Evolutionary conservation across 2,888 invertebrate genomes (phyloP).

Genomic region (Ochropacha duplaris): DNA sequence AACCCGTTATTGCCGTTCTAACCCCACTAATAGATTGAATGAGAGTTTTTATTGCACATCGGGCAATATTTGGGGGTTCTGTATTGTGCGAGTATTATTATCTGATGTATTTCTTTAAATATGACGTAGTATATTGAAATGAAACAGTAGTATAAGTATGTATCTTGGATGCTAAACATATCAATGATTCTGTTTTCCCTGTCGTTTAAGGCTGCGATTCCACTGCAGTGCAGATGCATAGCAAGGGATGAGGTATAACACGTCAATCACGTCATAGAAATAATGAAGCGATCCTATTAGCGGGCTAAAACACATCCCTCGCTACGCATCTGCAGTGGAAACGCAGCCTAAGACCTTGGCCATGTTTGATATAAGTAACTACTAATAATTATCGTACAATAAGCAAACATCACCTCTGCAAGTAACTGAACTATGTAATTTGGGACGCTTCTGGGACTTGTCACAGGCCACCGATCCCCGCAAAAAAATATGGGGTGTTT

Average conservation of each 20-base stretch:
- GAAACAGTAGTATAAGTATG: neutral
- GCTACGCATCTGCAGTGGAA: no score
- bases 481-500: conserved; percentile 28
- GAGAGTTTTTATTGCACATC: conserved; percentile 42
- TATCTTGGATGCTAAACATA: no score
- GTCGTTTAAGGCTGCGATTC: no score
- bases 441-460: conserved; percentile 22
- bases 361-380: no score
- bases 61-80: conserved; percentile 30
- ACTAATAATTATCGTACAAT: no score
- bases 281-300: no score
- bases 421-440: conserved; percentile 6
- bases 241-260: no score
- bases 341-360: no score
- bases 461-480: conserved; percentile 19
- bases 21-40: conserved; percentile 22
- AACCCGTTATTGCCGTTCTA: conserved; percentile 25
- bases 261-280: no score
- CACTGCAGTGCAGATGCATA: no score
- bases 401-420: neutral
- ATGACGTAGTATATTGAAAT: neutral
- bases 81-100: conserved; percentile 11
- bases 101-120: conserved; percentile 11
- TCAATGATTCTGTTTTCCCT: no score
- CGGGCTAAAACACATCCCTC: no score